Evolutionary conservation across 2,797 vertebrate genomes (phyloP).

Genomic region (Alosa sapidissima): DNA sequence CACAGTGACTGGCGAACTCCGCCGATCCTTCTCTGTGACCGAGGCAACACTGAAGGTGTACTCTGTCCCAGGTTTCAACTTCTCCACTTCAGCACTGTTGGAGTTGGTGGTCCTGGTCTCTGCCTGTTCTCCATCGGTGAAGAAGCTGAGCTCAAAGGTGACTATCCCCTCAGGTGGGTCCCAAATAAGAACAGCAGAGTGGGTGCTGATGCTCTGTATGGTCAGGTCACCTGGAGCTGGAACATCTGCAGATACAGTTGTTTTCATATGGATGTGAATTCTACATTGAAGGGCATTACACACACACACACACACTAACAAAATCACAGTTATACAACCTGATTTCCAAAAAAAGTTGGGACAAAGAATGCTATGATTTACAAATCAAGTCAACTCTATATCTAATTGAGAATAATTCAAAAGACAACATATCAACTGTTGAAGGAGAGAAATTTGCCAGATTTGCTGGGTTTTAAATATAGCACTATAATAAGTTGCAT

Average conservation of each 20-base stretch:
- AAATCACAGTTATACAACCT: too few species aligned
- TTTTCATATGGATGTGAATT: background rate
- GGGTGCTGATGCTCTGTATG: constrained; percentile 28
- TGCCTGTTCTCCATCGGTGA: background rate
- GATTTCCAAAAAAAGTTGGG: too few species aligned
- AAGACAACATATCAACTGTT: too few species aligned
- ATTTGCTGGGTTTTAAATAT: too few species aligned
- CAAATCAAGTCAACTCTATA: too few species aligned
- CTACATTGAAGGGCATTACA: too few species aligned
- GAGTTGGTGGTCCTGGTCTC: constrained; percentile 5
- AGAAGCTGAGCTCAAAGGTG: constrained; percentile 35
- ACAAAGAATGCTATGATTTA: too few species aligned
- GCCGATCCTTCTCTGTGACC: constrained; percentile 28
- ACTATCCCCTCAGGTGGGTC: constrained; percentile 1
- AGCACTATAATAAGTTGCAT: too few species aligned
- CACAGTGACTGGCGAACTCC: constrained; percentile 21
- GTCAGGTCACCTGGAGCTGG: constrained; percentile 27
- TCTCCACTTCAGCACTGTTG: constrained; percentile 31
- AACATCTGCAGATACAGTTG: constrained; percentile 12
- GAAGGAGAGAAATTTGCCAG: too few species aligned
- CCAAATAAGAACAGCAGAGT: constrained; percentile 40
- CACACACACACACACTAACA: too few species aligned
- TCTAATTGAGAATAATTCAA: too few species aligned
- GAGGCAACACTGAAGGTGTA: constrained; percentile 38
- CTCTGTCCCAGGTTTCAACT: constrained; percentile 42